Base-by-base conservation (phyloP, 2,888 invertebrate genomes). In the Sepiola atlantica region DNA sequence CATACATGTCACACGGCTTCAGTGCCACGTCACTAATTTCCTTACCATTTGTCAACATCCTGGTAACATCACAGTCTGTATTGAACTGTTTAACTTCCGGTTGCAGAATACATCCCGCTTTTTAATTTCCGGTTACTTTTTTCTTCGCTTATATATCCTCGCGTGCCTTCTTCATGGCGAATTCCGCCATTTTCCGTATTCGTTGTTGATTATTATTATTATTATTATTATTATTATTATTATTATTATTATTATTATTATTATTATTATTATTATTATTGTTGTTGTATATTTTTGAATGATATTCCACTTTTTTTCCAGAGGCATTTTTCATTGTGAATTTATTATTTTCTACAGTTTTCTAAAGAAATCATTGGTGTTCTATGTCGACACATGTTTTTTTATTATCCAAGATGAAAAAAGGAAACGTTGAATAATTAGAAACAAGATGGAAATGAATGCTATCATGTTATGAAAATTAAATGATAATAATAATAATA, bases 51-150 rank as follows among this genome's bases (percentile, higher is more conserved):
- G 77, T 77, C 77, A 77, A 77, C 77, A 77, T 77, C 77, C 77
- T 77, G 77, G 16, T 77, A 77, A 77, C 77, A 77, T 77, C 77
- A 77, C 77, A 77, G 77, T 77, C 77, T 18, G 77, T 77, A 77
- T 77, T 77, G 77, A 77, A 77, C 77, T 21, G 77, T 77, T n/a
- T 77, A 8, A 77, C 77, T 77, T 77, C 77, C 77, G 77, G 77
- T 77, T 77, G 16, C 77, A 77, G 77, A 77, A 77, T 77, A 77
- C 77, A 77, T 77, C 77, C 77, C 77, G 77, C 77, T 77, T 77
- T 77, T 77, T 77, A 77, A 77, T 77, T 77, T 77, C 77, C 77
- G 77, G 77, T n/a, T 77, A 77, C 77, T 32, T 77, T 77, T 77
- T 77, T 77, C 32, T 32, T n/a, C 14, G 16, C 16, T 14, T 77